Evolutionary conservation across 1,140 invertebrate genomes (phyloP), one percentile per base, ranked within the genome.

Genomic region (Idris sp.): DNA sequence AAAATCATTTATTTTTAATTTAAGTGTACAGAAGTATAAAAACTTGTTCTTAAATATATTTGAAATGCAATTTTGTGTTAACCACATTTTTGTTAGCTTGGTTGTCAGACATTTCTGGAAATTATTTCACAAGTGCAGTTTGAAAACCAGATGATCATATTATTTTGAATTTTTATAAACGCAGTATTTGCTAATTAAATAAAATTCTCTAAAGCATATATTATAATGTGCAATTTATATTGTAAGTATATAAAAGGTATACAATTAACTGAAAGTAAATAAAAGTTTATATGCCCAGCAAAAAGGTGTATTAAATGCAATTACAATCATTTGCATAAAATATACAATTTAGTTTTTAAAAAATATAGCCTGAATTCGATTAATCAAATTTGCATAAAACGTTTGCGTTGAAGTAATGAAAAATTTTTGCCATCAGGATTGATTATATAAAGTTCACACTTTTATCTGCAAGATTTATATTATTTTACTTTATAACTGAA

Each of bases 341-440:
- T n/a, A 40, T 22, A 36, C 30, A 65, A 65, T 64, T 64, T 53
- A 46, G 51, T 44, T 18, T 22, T 38, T 14, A 30, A 46, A 65
- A 65, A 65, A 41, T 56, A 54, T 31, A 40, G 49, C 41, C 33
- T 58, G 51, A 67, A 67, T 67, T 56, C 51, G 58, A 67, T 67
- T 67, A 33, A 25, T 40, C 36, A 8, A 16, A 44, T 65, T 54
- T 65, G 15, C 61, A 65, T 65, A 46, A 46, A 36, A 38, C 30
- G 53, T 65, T 65, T 46, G 61, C 16, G n/a, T 53, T 28, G 36
- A 53, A 49, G 22, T 33, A 18, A 2, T 26, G 35, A n/a, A 33
- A 36, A 36, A 35, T 22, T 30, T 36, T 36, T 26, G n/a, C 22
- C 4, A 36, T 26, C 31, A 14, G 25, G 16, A 13, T 40, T 40